Conservation (phyloP, 1,140 invertebrate species). For the Cardiocondyla obscurior region DNA sequence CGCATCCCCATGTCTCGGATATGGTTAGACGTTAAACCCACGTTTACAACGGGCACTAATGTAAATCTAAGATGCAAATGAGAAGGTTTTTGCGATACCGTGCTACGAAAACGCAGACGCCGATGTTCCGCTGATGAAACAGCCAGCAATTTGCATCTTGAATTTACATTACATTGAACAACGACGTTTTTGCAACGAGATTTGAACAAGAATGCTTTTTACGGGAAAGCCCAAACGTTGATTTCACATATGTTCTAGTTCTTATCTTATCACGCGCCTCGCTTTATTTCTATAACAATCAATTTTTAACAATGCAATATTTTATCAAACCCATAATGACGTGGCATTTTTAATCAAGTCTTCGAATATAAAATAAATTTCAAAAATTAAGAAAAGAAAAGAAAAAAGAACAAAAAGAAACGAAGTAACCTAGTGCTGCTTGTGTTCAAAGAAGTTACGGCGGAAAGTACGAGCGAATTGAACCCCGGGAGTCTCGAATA, state of each 20-base stretch:
- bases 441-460: background rate
- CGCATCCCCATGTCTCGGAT: background rate
- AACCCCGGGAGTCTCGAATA: constrained; percentile 19
- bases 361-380: background rate
- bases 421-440: background rate
- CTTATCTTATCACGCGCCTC: background rate
- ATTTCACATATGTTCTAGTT: constrained; percentile 17
- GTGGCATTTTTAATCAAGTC: background rate
- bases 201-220: constrained; percentile 32
- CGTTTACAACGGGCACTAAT: constrained; percentile 46
- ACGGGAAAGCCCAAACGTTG: background rate
- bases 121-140: constrained; percentile 9
- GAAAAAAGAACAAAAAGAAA: too few species aligned
- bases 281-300: background rate
- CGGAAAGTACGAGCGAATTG: background rate
- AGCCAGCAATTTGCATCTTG: constrained; percentile 45
- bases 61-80: constrained; percentile 50
- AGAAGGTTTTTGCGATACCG: constrained; percentile 30
- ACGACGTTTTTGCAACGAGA: constrained; percentile 33
- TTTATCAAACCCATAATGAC: background rate
- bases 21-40: background rate
- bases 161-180: constrained; percentile 54
- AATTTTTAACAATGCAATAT: background rate
- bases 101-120: constrained; percentile 24
- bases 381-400: background rate